phyloP scores from a whole-genome alignment of 2,113 vertebrate species.

The Anguilla rostrata region DNA sequence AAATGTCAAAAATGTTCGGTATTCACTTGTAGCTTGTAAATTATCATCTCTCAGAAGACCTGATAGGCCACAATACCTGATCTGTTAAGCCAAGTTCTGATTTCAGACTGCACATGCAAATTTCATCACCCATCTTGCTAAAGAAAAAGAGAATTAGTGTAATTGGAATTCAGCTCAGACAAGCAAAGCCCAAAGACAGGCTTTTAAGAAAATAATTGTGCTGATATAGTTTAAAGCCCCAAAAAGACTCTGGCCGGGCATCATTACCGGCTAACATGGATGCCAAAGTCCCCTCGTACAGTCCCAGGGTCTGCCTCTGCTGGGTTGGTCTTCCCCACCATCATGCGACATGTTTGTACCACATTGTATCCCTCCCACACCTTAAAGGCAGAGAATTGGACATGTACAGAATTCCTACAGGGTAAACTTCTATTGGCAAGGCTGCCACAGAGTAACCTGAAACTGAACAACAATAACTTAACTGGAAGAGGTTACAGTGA shows the following conservation, averaged over 20 bases:
- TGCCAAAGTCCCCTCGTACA: constrained; percentile 85
- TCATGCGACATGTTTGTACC: constrained; percentile 72
- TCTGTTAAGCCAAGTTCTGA: too few relatives aligned
- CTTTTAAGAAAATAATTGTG: neutral
- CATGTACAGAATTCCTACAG: neutral
- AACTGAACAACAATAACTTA: neutral
- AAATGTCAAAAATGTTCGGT: too few relatives aligned
- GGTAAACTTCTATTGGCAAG: neutral
- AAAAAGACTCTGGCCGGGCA: neutral
- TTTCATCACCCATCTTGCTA: too few relatives aligned
- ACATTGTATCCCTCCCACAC: constrained; percentile 93
- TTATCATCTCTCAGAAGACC: too few relatives aligned
- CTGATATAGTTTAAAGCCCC: neutral
- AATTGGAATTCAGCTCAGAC: neutral
- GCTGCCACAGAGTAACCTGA: neutral
- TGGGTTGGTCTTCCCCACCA: constrained; percentile 85
- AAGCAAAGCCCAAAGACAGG: neutral
- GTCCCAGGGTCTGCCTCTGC: constrained; percentile 77
- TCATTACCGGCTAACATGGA: constrained; percentile 85
- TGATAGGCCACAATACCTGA: too few relatives aligned
- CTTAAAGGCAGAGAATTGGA: constrained; percentile 52
- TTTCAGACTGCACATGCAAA: too few relatives aligned
- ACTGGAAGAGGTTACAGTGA: neutral
- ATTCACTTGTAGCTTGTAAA: too few relatives aligned
- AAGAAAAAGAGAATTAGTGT: too few relatives aligned